These are phyloP conservation scores for Amiota mariae DNA, from an alignment of 2,888 invertebrate genomes.

Conservation along the genomic window DNA sequence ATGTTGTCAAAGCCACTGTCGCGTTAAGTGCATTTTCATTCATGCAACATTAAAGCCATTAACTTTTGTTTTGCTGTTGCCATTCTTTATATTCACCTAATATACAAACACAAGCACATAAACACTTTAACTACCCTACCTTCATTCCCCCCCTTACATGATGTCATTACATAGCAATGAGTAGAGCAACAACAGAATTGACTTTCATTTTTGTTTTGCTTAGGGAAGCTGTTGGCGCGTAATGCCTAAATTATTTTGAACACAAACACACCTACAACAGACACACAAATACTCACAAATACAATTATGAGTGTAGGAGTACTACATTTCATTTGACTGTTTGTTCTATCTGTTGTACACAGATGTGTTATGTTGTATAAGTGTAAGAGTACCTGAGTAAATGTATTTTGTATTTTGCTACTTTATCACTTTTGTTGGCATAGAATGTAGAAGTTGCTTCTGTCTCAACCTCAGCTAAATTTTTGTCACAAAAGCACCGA, in stretches of 20 bases:
- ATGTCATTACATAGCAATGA: too few species aligned
- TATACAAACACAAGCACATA: too few species aligned
- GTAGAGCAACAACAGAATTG: too few species aligned
- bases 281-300: too few species aligned
- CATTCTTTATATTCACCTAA: too few species aligned
- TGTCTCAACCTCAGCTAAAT: background rate
- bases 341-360: conserved; percentile 34
- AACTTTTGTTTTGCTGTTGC: background rate
- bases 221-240: background rate
- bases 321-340: too few species aligned
- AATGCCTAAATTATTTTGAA: conserved; percentile 45
- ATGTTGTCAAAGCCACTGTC: background rate
- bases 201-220: too few species aligned
- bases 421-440: conserved; percentile 16
- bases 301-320: too few species aligned
- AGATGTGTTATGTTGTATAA: background rate
- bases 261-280: conserved; percentile 46
- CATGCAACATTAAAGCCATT: background rate
- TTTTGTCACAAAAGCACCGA: background rate
- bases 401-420: background rate
- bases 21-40: conserved; percentile 9
- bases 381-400: background rate
- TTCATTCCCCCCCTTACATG: too few species aligned
- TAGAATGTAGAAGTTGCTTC: background rate
- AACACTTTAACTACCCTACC: too few species aligned